Conservation (phyloP, 1,140 invertebrate genomes). For the Battus philenor region DNA sequence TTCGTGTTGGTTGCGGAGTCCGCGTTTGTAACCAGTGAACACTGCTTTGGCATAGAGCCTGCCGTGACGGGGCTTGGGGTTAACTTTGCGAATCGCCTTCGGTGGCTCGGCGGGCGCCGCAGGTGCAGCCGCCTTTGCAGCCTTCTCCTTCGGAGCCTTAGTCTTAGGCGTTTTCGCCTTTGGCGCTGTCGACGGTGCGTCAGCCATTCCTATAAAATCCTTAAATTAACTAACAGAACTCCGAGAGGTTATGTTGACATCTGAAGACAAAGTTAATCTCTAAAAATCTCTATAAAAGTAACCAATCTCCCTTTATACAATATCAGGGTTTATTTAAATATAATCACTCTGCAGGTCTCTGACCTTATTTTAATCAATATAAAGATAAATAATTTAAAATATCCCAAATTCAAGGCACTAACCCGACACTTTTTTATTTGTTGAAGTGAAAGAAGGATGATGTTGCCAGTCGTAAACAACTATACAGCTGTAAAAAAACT, state of each 20-base stretch:
- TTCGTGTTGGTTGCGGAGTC: constrained; percentile 97
- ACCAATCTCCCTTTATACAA: constrained; percentile 31
- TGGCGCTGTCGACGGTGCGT: constrained; percentile 76
- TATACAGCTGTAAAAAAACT: no score
- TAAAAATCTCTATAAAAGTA: constrained; percentile 35
- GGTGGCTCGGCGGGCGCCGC: constrained; percentile 66
- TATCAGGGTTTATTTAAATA: constrained; percentile 10
- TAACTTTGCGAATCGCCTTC: constrained; percentile 77
- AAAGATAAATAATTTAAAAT: constrained; percentile 23
- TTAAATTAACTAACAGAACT: constrained; percentile 26
- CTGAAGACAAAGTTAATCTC: constrained; percentile 39
- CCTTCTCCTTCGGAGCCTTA: constrained; percentile 78
- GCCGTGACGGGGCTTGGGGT: constrained; percentile 82
- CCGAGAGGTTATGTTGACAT: constrained; percentile 68
- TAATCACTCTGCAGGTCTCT: not conserved
- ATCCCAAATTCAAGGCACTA: constrained; percentile 42
- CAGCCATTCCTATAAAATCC: constrained; percentile 79
- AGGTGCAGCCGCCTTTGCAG: constrained; percentile 69
- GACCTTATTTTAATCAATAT: constrained; percentile 17
- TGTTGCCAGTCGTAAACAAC: no score
- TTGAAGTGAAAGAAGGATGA: constrained; percentile 55
- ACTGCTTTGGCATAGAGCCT: constrained; percentile 97
- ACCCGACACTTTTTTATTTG: constrained; percentile 53
- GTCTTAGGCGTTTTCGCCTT: constrained; percentile 78
- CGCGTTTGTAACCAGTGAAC: constrained; percentile 98